phyloP scores from a whole-genome alignment of 2,888 invertebrate species.

The Ornithoptera priamus region DNA sequence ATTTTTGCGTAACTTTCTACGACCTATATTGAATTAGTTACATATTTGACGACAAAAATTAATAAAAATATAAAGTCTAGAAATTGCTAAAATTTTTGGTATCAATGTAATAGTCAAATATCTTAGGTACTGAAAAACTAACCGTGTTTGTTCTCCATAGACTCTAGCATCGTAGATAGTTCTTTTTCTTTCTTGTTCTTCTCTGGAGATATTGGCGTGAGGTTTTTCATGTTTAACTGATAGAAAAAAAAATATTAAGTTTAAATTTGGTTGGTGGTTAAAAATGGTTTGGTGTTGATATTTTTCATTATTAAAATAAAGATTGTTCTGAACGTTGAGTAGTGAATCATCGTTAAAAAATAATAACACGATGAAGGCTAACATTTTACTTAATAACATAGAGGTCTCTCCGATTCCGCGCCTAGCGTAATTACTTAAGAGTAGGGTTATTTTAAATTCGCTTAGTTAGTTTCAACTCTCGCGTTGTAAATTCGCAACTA shows the following conservation, averaged over 20 bases:
- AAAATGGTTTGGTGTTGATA: background rate
- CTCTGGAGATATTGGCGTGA: constrained; percentile 81
- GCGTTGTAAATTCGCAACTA: too few relatives aligned
- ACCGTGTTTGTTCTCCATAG: constrained; percentile 93
- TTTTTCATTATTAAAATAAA: too few relatives aligned
- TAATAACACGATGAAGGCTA: too few relatives aligned
- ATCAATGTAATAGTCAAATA: background rate
- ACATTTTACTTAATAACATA: too few relatives aligned
- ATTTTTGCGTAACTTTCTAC: background rate
- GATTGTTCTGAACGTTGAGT: too few relatives aligned
- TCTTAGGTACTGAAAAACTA: constrained; percentile 54
- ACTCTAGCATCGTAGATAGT: constrained; percentile 85
- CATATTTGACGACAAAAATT: background rate
- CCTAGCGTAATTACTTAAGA: too few relatives aligned
- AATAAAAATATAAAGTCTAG: background rate
- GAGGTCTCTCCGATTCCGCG: too few relatives aligned
- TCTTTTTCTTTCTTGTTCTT: constrained; percentile 85
- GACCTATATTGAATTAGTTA: background rate
- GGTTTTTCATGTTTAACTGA: constrained; percentile 80
- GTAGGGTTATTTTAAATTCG: too few relatives aligned
- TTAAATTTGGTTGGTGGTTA: background rate
- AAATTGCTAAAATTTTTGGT: background rate
- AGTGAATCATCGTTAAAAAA: too few relatives aligned
- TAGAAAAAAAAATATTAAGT: constrained; percentile 34
- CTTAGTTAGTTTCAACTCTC: too few relatives aligned